phyloP scores from a whole-genome alignment of 2,113 vertebrate genomes.

The Candoia aspera region DNA sequence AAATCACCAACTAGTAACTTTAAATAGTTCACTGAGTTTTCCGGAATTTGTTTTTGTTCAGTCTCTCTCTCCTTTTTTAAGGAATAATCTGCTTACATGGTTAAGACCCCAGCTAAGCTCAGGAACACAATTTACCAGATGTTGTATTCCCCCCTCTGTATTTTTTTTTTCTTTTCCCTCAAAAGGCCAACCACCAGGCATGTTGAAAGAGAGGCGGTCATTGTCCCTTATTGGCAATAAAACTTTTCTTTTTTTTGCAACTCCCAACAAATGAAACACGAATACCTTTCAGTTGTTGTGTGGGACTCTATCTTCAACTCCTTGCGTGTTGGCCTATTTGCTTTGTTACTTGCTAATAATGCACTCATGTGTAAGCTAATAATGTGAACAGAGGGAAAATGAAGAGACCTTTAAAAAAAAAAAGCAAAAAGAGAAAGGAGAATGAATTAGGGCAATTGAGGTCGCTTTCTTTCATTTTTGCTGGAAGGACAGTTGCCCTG shows the following conservation, averaged over 20 bases:
- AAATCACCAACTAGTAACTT: conserved; percentile 80
- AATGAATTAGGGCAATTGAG: conserved; percentile 91
- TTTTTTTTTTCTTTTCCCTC: conserved; percentile 67
- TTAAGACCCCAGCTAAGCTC: conserved; percentile 91
- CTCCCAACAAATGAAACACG: conserved; percentile 86
- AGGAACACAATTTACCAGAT: conserved; percentile 97
- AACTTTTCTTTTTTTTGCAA: conserved; percentile 82
- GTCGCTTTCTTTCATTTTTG: conserved; percentile 89
- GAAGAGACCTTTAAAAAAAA: conserved; percentile 77
- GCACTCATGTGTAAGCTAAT: conserved; percentile 90
- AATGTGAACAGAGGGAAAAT: conserved; percentile 87
- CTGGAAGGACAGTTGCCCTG: conserved; percentile 85
- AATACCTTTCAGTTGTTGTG: conserved; percentile 82
- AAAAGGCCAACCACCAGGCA: conserved; percentile 87
- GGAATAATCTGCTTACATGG: conserved; percentile 98
- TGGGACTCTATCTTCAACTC: conserved; percentile 78
- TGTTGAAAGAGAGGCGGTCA: conserved; percentile 83
- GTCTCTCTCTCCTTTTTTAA: not conserved
- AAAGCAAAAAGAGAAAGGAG: conserved; percentile 71
- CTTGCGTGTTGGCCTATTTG: conserved; percentile 75
- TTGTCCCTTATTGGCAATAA: conserved; percentile 84
- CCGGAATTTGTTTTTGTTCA: conserved; percentile 82
- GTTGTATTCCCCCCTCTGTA: conserved; percentile 79
- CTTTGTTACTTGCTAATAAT: conserved; percentile 86
- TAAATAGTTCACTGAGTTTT: conserved; percentile 85